Base-by-base conservation (phyloP, 2,797 vertebrate species). In the Taenioides sp. region DNA sequence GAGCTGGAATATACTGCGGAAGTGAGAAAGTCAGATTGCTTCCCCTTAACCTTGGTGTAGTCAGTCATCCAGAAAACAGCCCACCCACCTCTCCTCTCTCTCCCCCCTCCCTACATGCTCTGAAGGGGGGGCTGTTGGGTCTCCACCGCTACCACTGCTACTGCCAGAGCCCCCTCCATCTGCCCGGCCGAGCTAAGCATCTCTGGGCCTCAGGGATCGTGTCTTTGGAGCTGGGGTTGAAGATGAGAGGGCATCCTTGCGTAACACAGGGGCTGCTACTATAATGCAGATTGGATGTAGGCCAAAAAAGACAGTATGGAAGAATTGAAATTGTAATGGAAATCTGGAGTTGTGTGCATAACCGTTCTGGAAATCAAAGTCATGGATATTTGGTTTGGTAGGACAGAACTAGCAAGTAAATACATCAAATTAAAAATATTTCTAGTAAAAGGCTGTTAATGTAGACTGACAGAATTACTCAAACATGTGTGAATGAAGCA, bases 61-160 rank as follows among this genome's bases (percentile, higher is more conserved):
- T 80, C 82, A 87, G 62, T 86, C 87, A 89, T 81, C 91, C 83
- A 80, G 86, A 82, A 81, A 87, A 80, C 75, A 73, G 40, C 68
- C 59, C 73, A 34, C 28, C 28, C 25, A 2, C 25, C 25, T 27
- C 25, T 27, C 25, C 25, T 1, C 25, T 64, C 31, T 59, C 12
- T 16, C 23, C 67, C 52, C 34, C 62, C 20, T 10, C 67, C 61
- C 63, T 18, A 63, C 54, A 43, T 17, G 2, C 69, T 72, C 70
- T 52, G 37, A 65, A 63, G 72, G 63, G 74, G 40, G 54, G 14
- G 40, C 34, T 37, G 34, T 10, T 2, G 34, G 40, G 40, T 12
- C 40, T 47, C 43, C 43, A 16, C 43, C 16, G 43, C 3, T 47
- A 47, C 43, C 43, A 47, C 43, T 6, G 43, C 14, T 47, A 47